Evolutionary conservation across 2,113 vertebrate species (phyloP).

Genomic region (Aldabrachelys gigantea): DNA sequence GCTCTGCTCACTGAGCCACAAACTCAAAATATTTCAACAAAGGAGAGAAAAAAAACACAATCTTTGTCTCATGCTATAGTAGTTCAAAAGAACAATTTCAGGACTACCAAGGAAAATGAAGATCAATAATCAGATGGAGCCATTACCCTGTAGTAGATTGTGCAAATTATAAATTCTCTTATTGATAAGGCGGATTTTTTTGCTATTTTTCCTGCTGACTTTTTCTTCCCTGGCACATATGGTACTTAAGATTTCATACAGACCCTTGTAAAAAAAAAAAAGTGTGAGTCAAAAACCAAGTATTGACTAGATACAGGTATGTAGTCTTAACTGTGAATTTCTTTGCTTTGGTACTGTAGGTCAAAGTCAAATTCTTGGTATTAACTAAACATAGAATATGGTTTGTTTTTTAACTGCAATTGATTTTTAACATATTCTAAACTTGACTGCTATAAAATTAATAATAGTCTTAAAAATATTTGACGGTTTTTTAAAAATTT

Average conservation of each 20-base stretch:
- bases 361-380: slow-evolving; percentile 60
- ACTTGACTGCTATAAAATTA: slow-evolving; percentile 46
- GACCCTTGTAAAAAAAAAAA: slow-evolving; percentile 63
- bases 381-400: slow-evolving; percentile 43
- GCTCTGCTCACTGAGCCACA: background rate
- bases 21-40: background rate
- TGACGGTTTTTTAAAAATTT: background rate
- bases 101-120: slow-evolving; percentile 36
- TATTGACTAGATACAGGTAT: slow-evolving; percentile 33
- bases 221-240: slow-evolving; percentile 62
- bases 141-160: slow-evolving; percentile 3
- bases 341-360: slow-evolving; percentile 47
- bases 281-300: slow-evolving; percentile 57
- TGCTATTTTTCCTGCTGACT: slow-evolving; percentile 50
- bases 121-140: background rate
- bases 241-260: slow-evolving; percentile 60
- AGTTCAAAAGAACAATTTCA: slow-evolving; percentile 36
- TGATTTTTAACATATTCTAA: slow-evolving; percentile 50
- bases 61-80: background rate
- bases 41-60: background rate
- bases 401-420: slow-evolving; percentile 46
- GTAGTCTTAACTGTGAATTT: slow-evolving; percentile 68
- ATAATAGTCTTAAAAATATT: slow-evolving; percentile 12
- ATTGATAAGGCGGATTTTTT: background rate
- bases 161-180: slow-evolving; percentile 10